A percentile compares a stretch with the other conserved stretches of the same genome.
phyloP scores from a whole-genome alignment of 1,140 invertebrate species.

The Teleogryllus occipitalis region DNA sequence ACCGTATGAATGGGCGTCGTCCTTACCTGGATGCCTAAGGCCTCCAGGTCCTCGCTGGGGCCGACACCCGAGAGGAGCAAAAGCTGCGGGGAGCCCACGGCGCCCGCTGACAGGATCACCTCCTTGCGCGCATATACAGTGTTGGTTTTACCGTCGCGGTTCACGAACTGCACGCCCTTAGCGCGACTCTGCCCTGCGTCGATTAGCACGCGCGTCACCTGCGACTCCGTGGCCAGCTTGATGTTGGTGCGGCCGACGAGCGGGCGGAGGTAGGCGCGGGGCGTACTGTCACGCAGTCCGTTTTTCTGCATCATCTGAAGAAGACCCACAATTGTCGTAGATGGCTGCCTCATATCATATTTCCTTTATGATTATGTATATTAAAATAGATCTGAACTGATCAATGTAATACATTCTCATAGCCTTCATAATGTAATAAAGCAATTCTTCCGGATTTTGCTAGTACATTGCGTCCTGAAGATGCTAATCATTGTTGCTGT shows the following conservation, averaged over 20 bases:
- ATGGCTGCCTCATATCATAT: too few relatives aligned
- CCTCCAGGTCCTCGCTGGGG: conserved; percentile 12
- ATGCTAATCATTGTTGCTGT: too few relatives aligned
- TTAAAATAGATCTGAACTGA: too few relatives aligned
- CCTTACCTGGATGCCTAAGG: conserved; percentile 7
- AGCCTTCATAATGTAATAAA: too few relatives aligned
- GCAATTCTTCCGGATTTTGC: too few relatives aligned
- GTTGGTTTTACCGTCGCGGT: conserved; percentile 29
- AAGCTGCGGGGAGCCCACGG: conserved; percentile 16
- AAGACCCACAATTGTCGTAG: neutral
- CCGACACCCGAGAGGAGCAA: conserved; percentile 18
- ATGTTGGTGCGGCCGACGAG: conserved; percentile 75
- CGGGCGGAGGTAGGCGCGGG: conserved; percentile 73
- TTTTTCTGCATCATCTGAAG: conserved; percentile 11
- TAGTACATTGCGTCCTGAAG: too few relatives aligned
- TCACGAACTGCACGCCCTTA: conserved; percentile 48
- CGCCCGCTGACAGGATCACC: conserved; percentile 14
- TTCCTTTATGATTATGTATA: too few relatives aligned
- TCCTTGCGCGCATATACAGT: conserved; percentile 6
- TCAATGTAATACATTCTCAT: too few relatives aligned
- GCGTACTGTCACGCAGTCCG: conserved; percentile 50
- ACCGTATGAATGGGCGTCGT: neutral
- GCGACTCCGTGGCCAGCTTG: conserved; percentile 49
- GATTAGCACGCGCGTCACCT: conserved; percentile 57
- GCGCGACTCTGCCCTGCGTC: conserved; percentile 35